phyloP scores from a whole-genome alignment of 2,797 vertebrate genomes.

The Enteromius thamalakanensis region DNA sequence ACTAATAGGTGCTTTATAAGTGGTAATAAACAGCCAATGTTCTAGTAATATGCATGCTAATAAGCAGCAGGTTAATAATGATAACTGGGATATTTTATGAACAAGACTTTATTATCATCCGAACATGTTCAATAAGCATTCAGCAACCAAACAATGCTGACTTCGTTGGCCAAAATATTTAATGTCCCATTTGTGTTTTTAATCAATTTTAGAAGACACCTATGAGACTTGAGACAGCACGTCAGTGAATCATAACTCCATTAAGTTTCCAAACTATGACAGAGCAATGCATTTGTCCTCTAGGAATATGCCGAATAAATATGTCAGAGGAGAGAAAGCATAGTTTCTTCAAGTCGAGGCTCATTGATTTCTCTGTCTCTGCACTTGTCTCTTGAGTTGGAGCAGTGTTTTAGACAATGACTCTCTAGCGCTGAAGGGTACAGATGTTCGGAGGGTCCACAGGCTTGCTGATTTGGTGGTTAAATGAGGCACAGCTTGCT shows the following conservation, averaged over 20 bases:
- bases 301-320: slow-evolving; percentile 26
- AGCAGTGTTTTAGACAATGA: slow-evolving; percentile 52
- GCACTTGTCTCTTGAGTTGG: slow-evolving; percentile 44
- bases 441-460: slow-evolving; percentile 42
- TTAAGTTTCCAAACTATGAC: neutral
- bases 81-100: neutral
- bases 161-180: neutral
- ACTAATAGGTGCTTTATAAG: neutral
- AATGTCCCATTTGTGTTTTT: neutral
- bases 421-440: slow-evolving; percentile 38
- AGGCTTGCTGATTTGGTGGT: slow-evolving; percentile 50
- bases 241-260: neutral
- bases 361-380: slow-evolving; percentile 48
- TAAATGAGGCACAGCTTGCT: slow-evolving; percentile 53
- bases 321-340: slow-evolving; percentile 20
- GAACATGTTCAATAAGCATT: neutral
- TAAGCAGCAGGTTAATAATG: neutral
- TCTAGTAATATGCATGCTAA: neutral
- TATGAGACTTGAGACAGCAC: neutral
- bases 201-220: neutral
- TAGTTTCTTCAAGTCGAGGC: slow-evolving; percentile 40
- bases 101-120: neutral
- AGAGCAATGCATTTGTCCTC: slow-evolving; percentile 5
- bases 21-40: neutral
- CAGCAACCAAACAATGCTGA: neutral